Base-by-base conservation (phyloP, 30 jellyfish, hydroid and myxozoan genomes). In the Chironex yamaguchii region DNA sequence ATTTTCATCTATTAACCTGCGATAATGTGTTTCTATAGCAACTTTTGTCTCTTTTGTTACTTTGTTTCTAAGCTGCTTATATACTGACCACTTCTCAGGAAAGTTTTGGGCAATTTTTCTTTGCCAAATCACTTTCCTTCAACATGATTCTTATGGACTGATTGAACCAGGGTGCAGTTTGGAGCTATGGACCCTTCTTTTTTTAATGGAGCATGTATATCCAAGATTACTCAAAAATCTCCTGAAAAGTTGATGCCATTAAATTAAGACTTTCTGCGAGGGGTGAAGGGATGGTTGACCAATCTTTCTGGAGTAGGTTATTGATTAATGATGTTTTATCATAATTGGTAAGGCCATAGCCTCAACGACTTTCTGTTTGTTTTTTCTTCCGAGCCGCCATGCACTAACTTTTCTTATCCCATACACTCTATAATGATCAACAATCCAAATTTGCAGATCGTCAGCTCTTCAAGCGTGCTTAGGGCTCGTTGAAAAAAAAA, bases 241-340 rank as follows among this genome's bases (percentile, higher is more conserved):
- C 82, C 81, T 9, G 71, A 79, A 79, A 58, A 24, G 82, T 62
- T 9, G 71, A 25, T 27, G 90, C 90, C 70, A 29, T 79, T 21
- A 28, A 35, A n/a, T 12, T 48, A 33, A 52, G 71, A 79, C 64
- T 31, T 24, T 12, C 70, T 23, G 0, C 30, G 25, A 27, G 36
- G n/a, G 90, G 71, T 17, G 54, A n/a, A 6, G 64, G 81, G 49
- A 79, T 58, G 49, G 70, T 11, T 79, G 34, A 68, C 90, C 82
- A 54, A 53, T 79, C 76, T 13, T 28, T 52, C 88, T 75, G 79
- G 33, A 23, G 54, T 2, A 52, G 3, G 77, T 75, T 76, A 13
- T 29, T 52, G 2, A 29, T 27, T 75, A 75, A 75, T 2, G 28
- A 63, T 12, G 20, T 25, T 42, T 75, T 75, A 34, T 50, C 54